Evolutionary conservation across 1,140 invertebrate genomes (phyloP).

Genomic region (Macrobrachium rosenbergii): DNA sequence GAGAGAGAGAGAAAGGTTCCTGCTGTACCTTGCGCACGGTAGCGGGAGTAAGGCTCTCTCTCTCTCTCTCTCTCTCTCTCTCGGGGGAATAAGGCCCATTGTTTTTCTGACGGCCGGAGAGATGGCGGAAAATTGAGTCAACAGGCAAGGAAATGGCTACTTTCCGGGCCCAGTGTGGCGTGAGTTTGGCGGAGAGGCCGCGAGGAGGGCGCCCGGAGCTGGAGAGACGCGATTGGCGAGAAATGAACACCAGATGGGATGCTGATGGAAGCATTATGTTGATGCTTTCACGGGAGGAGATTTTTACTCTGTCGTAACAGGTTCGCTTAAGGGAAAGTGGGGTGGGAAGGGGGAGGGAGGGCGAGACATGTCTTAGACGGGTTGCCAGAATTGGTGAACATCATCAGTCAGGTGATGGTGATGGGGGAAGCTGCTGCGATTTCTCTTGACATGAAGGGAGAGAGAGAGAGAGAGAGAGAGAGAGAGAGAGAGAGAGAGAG

Average conservation of each 20-base stretch:
- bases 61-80: not conserved
- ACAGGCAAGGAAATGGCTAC: constrained; percentile 39
- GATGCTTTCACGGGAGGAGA: not conserved
- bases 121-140: constrained; percentile 37
- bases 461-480: constrained; percentile 15
- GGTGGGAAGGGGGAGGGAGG: no score
- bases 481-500: no score
- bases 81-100: constrained; percentile 8
- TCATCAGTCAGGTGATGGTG: not conserved
- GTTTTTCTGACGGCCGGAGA: constrained; percentile 40
- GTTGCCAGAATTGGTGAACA: no score
- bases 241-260: constrained; percentile 6
- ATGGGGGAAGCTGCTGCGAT: no score
- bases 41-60: not conserved
- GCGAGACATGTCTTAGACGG: no score
- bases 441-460: not conserved
- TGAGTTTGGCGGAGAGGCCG: not conserved
- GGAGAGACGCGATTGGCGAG: not conserved
- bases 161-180: constrained; percentile 5
- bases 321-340: no score
- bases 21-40: not conserved
- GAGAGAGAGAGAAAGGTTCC: not conserved
- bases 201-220: not conserved
- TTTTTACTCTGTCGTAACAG: no score
- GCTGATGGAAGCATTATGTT: not conserved